Percentiles rank a stretch among this genome's conserved stretches.
These are phyloP conservation scores for Tonatia bakeri DNA, from an alignment of 2,113 vertebrate genomes.

Conservation along the genomic window DNA sequence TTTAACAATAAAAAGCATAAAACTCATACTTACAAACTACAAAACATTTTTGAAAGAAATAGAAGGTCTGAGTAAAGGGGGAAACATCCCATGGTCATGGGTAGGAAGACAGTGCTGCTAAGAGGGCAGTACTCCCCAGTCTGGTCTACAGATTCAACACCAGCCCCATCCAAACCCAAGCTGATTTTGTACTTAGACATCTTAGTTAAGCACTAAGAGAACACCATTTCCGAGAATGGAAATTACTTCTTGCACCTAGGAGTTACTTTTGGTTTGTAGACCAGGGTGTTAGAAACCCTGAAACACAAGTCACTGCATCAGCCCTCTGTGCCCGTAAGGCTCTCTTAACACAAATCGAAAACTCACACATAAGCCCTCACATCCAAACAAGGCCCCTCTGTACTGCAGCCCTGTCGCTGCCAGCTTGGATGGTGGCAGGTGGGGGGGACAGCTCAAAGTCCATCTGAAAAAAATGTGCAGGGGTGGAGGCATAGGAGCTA, in stretches of 20 bases:
- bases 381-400: neutral
- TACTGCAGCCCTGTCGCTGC: neutral
- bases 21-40: neutral
- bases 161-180: neutral
- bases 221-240: neutral
- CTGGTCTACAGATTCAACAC: neutral
- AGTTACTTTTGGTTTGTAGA: neutral
- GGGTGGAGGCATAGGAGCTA: neutral
- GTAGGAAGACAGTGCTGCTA: neutral
- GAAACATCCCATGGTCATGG: neutral
- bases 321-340: neutral
- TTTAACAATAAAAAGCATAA: neutral
- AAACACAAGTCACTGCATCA: neutral
- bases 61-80: neutral
- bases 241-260: neutral
- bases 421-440: neutral
- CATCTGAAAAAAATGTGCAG: neutral
- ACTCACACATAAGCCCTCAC: neutral
- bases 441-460: neutral
- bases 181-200: neutral
- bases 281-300: neutral
- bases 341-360: neutral
- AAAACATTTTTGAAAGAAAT: neutral
- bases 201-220: neutral
- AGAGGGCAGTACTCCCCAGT: neutral